phyloP scores from a whole-genome alignment of 2,888 invertebrate genomes.

The Bedellia somnulentella region DNA sequence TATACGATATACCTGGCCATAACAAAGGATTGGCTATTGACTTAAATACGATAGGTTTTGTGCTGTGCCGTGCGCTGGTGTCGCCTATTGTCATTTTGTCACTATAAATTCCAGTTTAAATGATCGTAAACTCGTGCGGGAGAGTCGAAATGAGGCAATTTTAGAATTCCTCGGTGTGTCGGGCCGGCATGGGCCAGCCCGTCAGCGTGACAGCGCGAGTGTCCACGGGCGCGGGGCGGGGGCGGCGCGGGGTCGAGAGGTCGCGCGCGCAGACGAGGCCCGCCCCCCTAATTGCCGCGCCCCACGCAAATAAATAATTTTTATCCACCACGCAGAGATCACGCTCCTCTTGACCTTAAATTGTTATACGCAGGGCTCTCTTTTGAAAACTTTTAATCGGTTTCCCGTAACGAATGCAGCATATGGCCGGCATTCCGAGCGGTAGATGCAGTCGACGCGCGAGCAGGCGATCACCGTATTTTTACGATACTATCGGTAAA shows the following conservation, averaged over 20 bases:
- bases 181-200: conserved; percentile 11
- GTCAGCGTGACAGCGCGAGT: conserved; percentile 29
- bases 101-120: too few species aligned
- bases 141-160: conserved; percentile 20
- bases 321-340: conserved; percentile 43
- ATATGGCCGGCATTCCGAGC: conserved; percentile 17
- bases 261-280: conserved; percentile 46
- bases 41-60: too few species aligned
- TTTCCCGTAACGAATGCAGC: conserved; percentile 24
- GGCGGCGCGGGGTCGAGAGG: conserved; percentile 34
- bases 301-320: conserved; percentile 60
- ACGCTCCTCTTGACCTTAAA: conserved; percentile 51
- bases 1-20: too few species aligned
- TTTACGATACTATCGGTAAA: conserved; percentile 25
- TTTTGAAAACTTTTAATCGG: conserved; percentile 42
- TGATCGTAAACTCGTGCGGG: conserved; percentile 2
- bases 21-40: too few species aligned
- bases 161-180: conserved; percentile 29
- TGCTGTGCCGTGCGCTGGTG: too few species aligned
- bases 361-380: conserved; percentile 38
- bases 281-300: conserved; percentile 59
- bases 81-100: too few species aligned
- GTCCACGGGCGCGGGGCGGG: conserved; percentile 19
- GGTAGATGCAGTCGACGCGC: conserved; percentile 14
- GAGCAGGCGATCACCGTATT: conserved; percentile 24